Evolutionary conservation across 2,113 vertebrate species (phyloP), one percentile per base, ranked within the genome.

Genomic region (Camelus dromedarius): DNA sequence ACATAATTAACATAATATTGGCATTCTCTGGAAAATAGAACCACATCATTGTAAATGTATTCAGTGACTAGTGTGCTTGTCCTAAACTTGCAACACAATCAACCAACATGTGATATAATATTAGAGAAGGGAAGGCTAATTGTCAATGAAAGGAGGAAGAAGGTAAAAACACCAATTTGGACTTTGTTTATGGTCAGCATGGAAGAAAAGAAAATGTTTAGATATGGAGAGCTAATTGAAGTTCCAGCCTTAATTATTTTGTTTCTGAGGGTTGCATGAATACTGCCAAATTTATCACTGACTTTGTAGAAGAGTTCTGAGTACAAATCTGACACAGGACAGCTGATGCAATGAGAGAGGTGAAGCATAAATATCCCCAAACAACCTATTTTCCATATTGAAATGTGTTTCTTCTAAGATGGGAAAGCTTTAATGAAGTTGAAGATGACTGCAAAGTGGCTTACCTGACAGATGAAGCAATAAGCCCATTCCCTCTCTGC

Each of bases 381-480:
- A 97, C 92, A 97, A 82, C 86, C 94, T 92, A 80, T 98, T 96
- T 96, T 97, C 95, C 96, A 90, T 96, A 97, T 89, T 96, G 90
- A 96, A 96, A 93, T 96, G 76, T 92, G 48, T 93, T 96, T 87
- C 50, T 82, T 90, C 80, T 95, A 90, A 92, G 95, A 96, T 90
- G 28, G 28, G 69, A 50, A 95, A 93, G 92, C 92, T 96, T 93
- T 97, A 97, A 96, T 96, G 95, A 97, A 93, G 87, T 97, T 84
- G 75, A 93, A 90, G 87, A 97, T 93, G 90, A 66, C 83, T 92
- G 79, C 38, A 93, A 94, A 97, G 80, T 87, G 87, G 58, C 92
- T 97, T 97, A 95, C 96, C 95, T 97, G 95, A 96, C 97, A 97
- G 96, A 96, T 93, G 96, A 97, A 96, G 95, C 97, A 96, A 96